Percentiles rank a stretch among this genome's conserved stretches.
These are phyloP conservation scores for Sericinus montela DNA, from an alignment of 2,888 invertebrate genomes.

Conservation along the genomic window DNA sequence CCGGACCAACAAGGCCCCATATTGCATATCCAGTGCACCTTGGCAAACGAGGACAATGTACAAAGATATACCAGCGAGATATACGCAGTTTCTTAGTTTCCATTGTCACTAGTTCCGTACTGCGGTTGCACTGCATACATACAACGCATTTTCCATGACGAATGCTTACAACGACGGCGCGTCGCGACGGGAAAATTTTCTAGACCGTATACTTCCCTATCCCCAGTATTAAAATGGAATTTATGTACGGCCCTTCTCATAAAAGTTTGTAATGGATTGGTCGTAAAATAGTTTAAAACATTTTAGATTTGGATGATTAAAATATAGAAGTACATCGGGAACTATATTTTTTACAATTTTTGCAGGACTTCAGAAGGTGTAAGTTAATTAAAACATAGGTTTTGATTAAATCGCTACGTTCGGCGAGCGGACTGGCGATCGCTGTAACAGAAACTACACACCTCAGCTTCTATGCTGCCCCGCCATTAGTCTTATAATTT, in stretches of 20 bases:
- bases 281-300: background rate
- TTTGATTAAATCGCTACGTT: too few relatives aligned
- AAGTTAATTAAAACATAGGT: too few relatives aligned
- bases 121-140: constrained; percentile 5
- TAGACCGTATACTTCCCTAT: background rate
- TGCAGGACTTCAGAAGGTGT: too few relatives aligned
- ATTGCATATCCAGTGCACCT: constrained; percentile 15
- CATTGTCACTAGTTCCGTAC: constrained; percentile 12
- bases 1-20: constrained; percentile 17
- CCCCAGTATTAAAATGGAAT: background rate
- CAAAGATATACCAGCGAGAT: constrained; percentile 7
- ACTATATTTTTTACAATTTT: too few relatives aligned
- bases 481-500: too few relatives aligned
- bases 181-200: constrained; percentile 2
- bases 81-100: constrained; percentile 11
- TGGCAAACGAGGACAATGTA: constrained; percentile 14
- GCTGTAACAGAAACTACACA: too few relatives aligned
- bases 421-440: too few relatives aligned
- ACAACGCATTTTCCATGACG: constrained; percentile 1
- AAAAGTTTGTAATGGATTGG: background rate
- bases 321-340: too few relatives aligned
- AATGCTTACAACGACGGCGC: background rate
- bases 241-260: background rate
- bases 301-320: too few relatives aligned
- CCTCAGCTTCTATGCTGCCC: too few relatives aligned